Evolutionary conservation across 2,797 vertebrate species (phyloP), one percentile per base, ranked within the genome.

Genomic region (Discoglossus pictus): DNA sequence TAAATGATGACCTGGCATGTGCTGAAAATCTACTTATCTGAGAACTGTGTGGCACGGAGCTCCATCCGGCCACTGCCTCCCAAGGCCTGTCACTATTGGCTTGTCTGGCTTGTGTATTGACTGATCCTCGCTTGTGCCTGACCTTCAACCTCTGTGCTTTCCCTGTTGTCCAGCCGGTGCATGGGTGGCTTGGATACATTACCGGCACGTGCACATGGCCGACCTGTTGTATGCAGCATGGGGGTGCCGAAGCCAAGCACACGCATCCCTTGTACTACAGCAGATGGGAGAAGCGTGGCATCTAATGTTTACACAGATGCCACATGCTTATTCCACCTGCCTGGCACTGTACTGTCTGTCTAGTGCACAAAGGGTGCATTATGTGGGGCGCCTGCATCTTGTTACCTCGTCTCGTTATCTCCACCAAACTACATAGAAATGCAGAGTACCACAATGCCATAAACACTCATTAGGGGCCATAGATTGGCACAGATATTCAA

Each of bases 11-110:
- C 83, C 86, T 84, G 83, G 85, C 88, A 89, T 91, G 90, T 88
- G 89, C 88, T 86, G 84, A 83, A 89, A 92, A 92, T 91, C 90
- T 91, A 89, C 91, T 91, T 90, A 90, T 87, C 88, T 86, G 85
- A 83, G 84, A 85, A 82, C 84, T 84, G 87, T 83, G 88, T 86
- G 88, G 86, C 85, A 82, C 55, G 47, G 20, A 73, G 75, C 81
- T 75, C 27, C 9, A 61, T 79, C 82, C 43, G 79, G 80, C 81
- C 63, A 78, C 80, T 75, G 84, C 84, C 86, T 89, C 81, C 72
- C 80, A 78, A 75, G 83, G 79, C 78, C 83, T 56, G 52, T 6
- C 68, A 58, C 76, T 6, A 70, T 72, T 73, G 86, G 86, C 65
- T 73, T 76, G 59, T 65, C 16, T 75, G 70, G 72, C 31, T 7